Base-by-base conservation (phyloP, 2,888 invertebrate species). In the Steromphala cineraria region DNA sequence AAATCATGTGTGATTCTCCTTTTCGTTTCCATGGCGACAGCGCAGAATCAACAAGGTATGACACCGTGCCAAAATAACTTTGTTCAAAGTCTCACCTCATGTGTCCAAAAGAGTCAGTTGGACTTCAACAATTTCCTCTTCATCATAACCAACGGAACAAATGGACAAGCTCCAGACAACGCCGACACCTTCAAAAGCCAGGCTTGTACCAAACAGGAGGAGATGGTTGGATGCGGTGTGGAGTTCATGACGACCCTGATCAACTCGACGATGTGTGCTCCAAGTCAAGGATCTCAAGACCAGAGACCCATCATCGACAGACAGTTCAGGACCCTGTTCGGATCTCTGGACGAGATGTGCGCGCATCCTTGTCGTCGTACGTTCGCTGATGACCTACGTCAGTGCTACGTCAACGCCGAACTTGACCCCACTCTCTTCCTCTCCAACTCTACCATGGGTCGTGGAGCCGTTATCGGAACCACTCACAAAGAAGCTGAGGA, bases 91-190 rank as follows among this genome's bases (percentile, higher is more conserved):
- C 67, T 80, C 75, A 75, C 56, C 53, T 21, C 17, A 1, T 80
- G 80, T 67, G 67, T 80, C 28, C 75, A 75, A 46, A 76, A 75
- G n/a, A 52, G 75, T 40, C 36, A 53, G 21, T 46, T 80, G 53
- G 71, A 19, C 21, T 53, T 75, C 7, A 75, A 75, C 19, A 81
- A 82, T 62, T 83, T 84, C 79, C 75, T 84, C 28, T 85, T 80
- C 80, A 79, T 85, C n/a, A 80, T 81, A 52, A 82, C 84, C n/a
- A 83, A 85, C 56, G 81, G 82, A n/a, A 52, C 67, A 10, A 75
- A 78, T 5, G 82, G 81, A 8, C 53, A 75, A 52, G 79, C 81
- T 1, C 84, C 84, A 1, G 76, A 53, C n/a, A 55, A 53, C 40
- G n/a, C 46, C 8, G 78, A 46, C 0, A 24, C 82, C 21, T 84